These are phyloP conservation scores for Melinaea marsaeus DNA, from an alignment of 2,888 invertebrate species.

Conservation along the genomic window DNA sequence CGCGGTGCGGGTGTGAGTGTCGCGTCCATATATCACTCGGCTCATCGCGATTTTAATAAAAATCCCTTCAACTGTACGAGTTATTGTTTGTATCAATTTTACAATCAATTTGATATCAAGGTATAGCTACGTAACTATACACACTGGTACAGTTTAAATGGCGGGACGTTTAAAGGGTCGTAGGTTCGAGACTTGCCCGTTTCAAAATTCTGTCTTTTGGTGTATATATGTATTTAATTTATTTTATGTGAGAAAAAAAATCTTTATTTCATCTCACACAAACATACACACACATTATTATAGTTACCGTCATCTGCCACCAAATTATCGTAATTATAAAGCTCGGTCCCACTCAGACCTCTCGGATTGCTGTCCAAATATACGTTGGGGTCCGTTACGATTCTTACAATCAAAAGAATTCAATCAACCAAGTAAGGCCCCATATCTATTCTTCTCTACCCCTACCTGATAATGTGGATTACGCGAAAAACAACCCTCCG, in stretches of 20 bases:
- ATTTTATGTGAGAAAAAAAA: too few relatives aligned
- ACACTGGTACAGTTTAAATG: too few relatives aligned
- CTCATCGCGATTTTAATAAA: constrained; percentile 75
- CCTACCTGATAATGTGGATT: constrained; percentile 42
- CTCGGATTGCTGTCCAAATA: constrained; percentile 76
- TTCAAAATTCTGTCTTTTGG: too few relatives aligned
- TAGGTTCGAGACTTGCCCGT: too few relatives aligned
- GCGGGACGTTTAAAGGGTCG: too few relatives aligned
- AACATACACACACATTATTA: too few relatives aligned
- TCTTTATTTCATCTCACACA: too few relatives aligned
- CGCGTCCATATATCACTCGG: constrained; percentile 60
- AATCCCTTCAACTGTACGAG: constrained; percentile 38
- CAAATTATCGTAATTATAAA: constrained; percentile 77
- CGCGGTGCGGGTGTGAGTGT: constrained; percentile 30
- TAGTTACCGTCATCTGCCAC: constrained; percentile 58
- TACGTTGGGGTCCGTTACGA: constrained; percentile 76
- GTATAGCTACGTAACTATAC: too few relatives aligned
- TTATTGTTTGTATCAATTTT: constrained; percentile 5
- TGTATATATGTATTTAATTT: too few relatives aligned
- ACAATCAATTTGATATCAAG: too few relatives aligned
- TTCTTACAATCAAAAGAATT: constrained; percentile 68
- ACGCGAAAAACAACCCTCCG: constrained; percentile 36
- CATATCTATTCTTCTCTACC: constrained; percentile 74
- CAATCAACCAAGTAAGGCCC: constrained; percentile 65
- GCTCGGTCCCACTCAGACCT: constrained; percentile 70